phyloP scores from a whole-genome alignment of 2,888 invertebrate species.

The Vannuccia rotundouncinata region DNA sequence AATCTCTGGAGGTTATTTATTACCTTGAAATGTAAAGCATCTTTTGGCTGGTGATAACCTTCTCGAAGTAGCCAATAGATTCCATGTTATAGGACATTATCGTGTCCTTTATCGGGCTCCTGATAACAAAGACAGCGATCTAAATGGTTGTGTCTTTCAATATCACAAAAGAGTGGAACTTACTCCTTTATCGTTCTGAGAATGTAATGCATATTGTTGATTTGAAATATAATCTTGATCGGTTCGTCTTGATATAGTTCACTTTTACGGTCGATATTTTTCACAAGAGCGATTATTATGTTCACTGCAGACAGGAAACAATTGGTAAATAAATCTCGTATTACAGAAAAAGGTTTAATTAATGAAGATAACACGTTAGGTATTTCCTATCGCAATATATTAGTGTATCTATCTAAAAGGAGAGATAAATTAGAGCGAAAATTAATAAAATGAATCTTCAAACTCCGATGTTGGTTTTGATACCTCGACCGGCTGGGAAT shows the following conservation, averaged over 20 bases:
- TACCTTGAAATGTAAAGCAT: not conserved
- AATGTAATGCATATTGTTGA: constrained; percentile 34
- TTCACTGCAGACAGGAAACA: not conserved
- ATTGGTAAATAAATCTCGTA: no score
- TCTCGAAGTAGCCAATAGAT: not conserved
- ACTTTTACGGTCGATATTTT: not conserved
- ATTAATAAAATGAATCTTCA: no score
- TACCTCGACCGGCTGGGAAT: no score
- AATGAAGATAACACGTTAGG: no score
- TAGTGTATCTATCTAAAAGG: no score
- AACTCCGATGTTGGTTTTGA: no score
- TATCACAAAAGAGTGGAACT: not conserved
- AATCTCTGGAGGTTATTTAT: no score
- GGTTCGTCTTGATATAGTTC: constrained; percentile 14
- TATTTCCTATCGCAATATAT: no score
- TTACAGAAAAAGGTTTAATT: no score
- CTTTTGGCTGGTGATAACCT: not conserved
- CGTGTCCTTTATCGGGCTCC: not conserved
- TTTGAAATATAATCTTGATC: constrained; percentile 34
- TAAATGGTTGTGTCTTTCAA: no score
- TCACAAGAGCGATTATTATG: constrained; percentile 1
- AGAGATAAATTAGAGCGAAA: no score
- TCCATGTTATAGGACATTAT: not conserved
- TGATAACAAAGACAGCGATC: not conserved
- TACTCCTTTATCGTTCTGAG: constrained; percentile 27